phyloP scores from a whole-genome alignment of 2,113 vertebrate species.

The Gallinago paraguaiae region DNA sequence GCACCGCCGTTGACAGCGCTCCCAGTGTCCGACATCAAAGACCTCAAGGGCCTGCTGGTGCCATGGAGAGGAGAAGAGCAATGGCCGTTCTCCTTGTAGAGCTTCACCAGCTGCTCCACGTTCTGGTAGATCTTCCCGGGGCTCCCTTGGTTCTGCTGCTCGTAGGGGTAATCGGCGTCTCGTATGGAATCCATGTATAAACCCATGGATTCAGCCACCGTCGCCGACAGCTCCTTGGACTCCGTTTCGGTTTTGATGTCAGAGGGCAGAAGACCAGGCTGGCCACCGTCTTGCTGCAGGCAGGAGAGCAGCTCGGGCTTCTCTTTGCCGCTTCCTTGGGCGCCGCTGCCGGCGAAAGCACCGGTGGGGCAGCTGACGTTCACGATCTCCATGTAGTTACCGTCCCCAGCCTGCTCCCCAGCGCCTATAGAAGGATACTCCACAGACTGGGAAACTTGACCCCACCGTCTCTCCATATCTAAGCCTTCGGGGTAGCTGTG shows the following conservation, averaged over 20 bases:
- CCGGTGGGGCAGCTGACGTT: slow-evolving; percentile 83
- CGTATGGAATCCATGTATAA: slow-evolving; percentile 96
- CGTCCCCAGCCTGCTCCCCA: slow-evolving; percentile 77
- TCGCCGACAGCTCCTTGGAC: slow-evolving; percentile 95
- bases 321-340: slow-evolving; percentile 86
- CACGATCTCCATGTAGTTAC: slow-evolving; percentile 89
- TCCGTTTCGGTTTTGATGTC: slow-evolving; percentile 89
- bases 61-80: slow-evolving; percentile 71
- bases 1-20: slow-evolving; percentile 74
- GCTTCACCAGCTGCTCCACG: slow-evolving; percentile 82
- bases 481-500: slow-evolving; percentile 90
- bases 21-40: slow-evolving; percentile 77
- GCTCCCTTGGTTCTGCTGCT: slow-evolving; percentile 84
- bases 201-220: slow-evolving; percentile 97
- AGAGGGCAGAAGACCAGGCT: slow-evolving; percentile 82
- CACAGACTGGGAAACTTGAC: slow-evolving; percentile 83
- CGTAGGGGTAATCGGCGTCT: slow-evolving; percentile 88
- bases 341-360: slow-evolving; percentile 72
- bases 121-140: slow-evolving; percentile 88
- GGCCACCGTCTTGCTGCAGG: slow-evolving; percentile 82
- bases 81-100: slow-evolving; percentile 81
- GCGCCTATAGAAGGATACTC: slow-evolving; percentile 80
- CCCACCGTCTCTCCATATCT: slow-evolving; percentile 91
- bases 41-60: slow-evolving; percentile 71
- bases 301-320: slow-evolving; percentile 84